Conservation (phyloP, 1,140 invertebrate genomes). For the Hylyphantes graminicola region DNA sequence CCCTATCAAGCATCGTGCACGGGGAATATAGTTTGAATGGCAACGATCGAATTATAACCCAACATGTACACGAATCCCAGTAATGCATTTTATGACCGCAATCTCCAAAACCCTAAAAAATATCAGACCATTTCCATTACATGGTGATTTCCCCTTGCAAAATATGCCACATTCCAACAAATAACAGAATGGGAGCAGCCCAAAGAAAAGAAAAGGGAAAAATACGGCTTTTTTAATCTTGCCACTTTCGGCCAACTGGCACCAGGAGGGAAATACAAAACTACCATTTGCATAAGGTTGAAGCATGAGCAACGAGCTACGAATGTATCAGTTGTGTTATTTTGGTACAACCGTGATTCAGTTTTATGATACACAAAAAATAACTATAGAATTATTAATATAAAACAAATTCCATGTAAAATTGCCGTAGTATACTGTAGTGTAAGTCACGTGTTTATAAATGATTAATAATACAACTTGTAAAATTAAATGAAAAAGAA, state of each 20-base stretch:
- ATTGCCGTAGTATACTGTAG: too few species aligned
- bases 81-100: constrained; percentile 11
- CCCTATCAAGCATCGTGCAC: too few species aligned
- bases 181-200: not conserved
- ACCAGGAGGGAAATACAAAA: constrained; percentile 23
- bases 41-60: too few species aligned
- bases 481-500: too few species aligned
- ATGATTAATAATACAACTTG: too few species aligned
- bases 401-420: too few species aligned
- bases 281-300: constrained; percentile 42
- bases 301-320: constrained; percentile 36
- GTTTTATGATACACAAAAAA: too few species aligned
- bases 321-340: too few species aligned
- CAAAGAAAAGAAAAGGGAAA: not conserved
- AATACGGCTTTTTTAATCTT: constrained; percentile 8
- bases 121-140: constrained; percentile 5
- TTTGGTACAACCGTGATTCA: too few species aligned
- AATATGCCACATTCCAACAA: not conserved
- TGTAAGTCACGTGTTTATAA: too few species aligned
- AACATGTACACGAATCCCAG: constrained; percentile 15
- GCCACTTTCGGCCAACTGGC: constrained; percentile 32
- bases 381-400: too few species aligned
- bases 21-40: too few species aligned
- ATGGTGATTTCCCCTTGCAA: constrained; percentile 15
- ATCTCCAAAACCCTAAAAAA: not conserved